phyloP scores from a whole-genome alignment of 2,797 vertebrate genomes.

The Anas bernieri region DNA sequence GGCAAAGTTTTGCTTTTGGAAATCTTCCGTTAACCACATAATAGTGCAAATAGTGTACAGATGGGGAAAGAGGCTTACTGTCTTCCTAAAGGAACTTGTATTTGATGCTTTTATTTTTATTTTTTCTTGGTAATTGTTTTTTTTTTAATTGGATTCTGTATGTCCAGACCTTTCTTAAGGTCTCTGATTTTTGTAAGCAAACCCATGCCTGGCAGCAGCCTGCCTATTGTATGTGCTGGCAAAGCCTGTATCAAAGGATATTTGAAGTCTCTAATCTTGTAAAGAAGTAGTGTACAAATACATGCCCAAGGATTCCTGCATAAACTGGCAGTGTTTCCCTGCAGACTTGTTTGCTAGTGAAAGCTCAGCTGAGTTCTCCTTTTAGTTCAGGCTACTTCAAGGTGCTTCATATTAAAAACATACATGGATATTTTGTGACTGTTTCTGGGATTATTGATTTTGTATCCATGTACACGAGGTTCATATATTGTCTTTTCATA shows the following conservation, averaged over 20 bases:
- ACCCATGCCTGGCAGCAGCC: background rate
- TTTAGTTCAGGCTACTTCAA: background rate
- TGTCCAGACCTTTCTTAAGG: background rate
- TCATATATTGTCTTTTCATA: background rate
- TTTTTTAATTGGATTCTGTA: background rate
- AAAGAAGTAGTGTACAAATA: conserved; percentile 10
- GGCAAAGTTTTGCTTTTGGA: background rate
- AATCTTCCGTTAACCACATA: background rate
- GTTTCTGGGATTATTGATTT: background rate
- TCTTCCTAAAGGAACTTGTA: background rate
- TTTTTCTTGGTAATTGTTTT: background rate
- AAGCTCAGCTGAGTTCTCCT: background rate
- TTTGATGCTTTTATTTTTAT: background rate
- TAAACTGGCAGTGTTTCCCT: background rate
- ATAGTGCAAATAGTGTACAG: background rate
- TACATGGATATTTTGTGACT: background rate
- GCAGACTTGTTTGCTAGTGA: background rate
- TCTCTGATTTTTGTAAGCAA: conserved; percentile 26
- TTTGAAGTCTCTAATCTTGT: conserved; percentile 20
- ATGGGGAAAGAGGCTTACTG: background rate
- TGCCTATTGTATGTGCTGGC: background rate
- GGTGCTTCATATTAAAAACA: background rate
- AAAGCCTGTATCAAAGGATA: conserved; percentile 27
- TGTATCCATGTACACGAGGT: background rate
- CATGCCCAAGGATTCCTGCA: conserved; percentile 5